Percentiles rank a stretch among this genome's conserved stretches.
These are phyloP conservation scores for Cyprinus carpio DNA, from an alignment of 2,113 vertebrate genomes.

Conservation along the genomic window DNA sequence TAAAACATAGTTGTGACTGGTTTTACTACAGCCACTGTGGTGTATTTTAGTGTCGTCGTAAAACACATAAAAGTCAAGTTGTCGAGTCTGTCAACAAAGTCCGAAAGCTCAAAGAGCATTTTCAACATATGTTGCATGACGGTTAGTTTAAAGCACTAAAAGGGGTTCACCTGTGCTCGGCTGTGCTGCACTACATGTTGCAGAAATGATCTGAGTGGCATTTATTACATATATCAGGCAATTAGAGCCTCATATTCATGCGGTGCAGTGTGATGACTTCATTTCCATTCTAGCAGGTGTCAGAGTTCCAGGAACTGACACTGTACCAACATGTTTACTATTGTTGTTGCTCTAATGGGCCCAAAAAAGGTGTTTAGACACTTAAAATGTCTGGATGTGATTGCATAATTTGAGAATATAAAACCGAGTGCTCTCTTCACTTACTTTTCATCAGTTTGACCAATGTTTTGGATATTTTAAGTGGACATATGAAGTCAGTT, in stretches of 20 bases:
- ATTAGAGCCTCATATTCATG: slow-evolving; percentile 22
- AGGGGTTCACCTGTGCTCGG: neutral
- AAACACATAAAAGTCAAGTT: slow-evolving; percentile 25
- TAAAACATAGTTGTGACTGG: neutral
- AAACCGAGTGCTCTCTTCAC: neutral
- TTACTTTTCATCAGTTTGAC: neutral
- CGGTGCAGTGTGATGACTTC: slow-evolving; percentile 39
- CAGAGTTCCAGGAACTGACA: slow-evolving; percentile 55
- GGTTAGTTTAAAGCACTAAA: neutral
- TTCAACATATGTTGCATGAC: neutral
- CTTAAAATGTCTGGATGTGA: neutral
- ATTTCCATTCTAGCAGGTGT: slow-evolving; percentile 31
- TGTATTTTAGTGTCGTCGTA: slow-evolving; percentile 24
- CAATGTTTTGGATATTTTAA: neutral
- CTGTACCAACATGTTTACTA: slow-evolving; percentile 38
- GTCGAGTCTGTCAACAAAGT: neutral
- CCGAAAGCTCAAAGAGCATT: neutral
- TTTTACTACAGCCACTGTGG: neutral
- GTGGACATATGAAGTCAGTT: neutral
- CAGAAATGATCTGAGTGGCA: slow-evolving; percentile 5
- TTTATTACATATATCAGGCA: slow-evolving; percentile 5
- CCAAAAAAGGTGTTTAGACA: neutral
- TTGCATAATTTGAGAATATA: neutral
- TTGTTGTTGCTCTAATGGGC: neutral
- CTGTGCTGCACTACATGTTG: neutral